Evolutionary conservation across 1,140 invertebrate species (phyloP), one percentile per base, ranked within the genome.

Genomic region (Halictus rubicundus): DNA sequence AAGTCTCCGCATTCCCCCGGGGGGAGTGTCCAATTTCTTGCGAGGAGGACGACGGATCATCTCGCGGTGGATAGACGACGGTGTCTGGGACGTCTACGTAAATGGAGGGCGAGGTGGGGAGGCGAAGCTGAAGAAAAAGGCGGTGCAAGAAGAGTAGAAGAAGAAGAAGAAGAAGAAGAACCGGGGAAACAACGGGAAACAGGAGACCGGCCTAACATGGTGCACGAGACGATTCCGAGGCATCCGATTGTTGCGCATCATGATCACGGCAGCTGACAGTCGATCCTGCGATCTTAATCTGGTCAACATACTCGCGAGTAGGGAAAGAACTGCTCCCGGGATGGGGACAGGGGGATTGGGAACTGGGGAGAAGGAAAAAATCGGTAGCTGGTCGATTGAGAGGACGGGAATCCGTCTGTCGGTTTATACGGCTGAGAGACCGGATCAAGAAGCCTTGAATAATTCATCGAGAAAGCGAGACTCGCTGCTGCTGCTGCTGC

Each of bases 201-300:
- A 32, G 42, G 37, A 12, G 60, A 54, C n/a, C 46, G 60, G 3
- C 68, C 68, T 64, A 78, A 78, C 76, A 72, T 78, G 76, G 76
- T 2, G 23, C 39, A 42, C 12, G 59, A 78, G 42, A 72, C 76
- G 69, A 78, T 78, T 61, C 32, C 27, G 57, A 70, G 32, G 66
- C 68, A 68, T 64, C 68, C 76, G 76, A 78, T 78, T 78, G 68
- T 78, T 64, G 76, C 59, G 76, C 46, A 72, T 72, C 76, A 60
- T 52, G 76, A 72, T 78, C 76, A 72, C 80, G 63, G 84, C 86
- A 82, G 83, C 81, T 86, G 88, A 89, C 88, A 88, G 86, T 83
- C 86, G 84, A 83, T 84, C 81, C 85, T 89, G 88, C 85, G 89
- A 90, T 88, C 89, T 90, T 88, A 89, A 90, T 89, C 89, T 88